Percentiles rank a stretch among this genome's conserved stretches.
These are phyloP conservation scores for Thaumatotibia leucotreta DNA, from an alignment of 1,140 invertebrate species.

Conservation along the genomic window DNA sequence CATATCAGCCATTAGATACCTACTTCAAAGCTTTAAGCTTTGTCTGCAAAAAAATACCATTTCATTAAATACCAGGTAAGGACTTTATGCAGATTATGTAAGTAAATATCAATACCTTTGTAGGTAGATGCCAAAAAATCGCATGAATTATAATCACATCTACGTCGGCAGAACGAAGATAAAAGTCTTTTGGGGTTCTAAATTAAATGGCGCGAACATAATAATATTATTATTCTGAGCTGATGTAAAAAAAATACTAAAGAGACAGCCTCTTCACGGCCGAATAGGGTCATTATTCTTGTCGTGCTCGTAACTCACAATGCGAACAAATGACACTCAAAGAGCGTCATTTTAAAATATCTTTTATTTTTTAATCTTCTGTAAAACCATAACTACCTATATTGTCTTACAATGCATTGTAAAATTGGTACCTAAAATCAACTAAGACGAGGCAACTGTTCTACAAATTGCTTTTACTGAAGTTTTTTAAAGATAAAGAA, in stretches of 20 bases:
- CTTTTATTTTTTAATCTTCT: neutral
- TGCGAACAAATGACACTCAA: slow-evolving; percentile 21
- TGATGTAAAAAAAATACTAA: neutral
- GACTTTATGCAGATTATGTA: too few species aligned
- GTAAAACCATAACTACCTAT: too few species aligned
- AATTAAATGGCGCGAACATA: neutral
- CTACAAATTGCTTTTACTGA: too few species aligned
- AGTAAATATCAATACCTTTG: neutral
- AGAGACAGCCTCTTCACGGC: slow-evolving; percentile 8
- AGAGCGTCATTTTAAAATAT: slow-evolving; percentile 17
- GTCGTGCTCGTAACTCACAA: neutral
- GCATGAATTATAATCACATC: neutral
- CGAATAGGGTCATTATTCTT: neutral
- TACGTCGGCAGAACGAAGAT: neutral
- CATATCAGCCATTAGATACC: too few species aligned
- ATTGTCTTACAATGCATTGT: too few species aligned
- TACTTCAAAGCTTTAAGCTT: too few species aligned
- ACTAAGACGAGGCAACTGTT: too few species aligned
- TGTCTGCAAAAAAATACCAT: too few species aligned
- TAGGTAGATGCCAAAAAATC: neutral
- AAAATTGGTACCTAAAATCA: too few species aligned
- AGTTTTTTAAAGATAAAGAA: too few species aligned
- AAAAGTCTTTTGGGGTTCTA: neutral
- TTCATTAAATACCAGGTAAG: too few species aligned
- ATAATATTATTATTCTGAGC: neutral